A percentile compares a stretch with the other conserved stretches of the same genome.
Evolutionary conservation across 1,140 invertebrate genomes (phyloP).

Genomic region (Achroia grisella): DNA sequence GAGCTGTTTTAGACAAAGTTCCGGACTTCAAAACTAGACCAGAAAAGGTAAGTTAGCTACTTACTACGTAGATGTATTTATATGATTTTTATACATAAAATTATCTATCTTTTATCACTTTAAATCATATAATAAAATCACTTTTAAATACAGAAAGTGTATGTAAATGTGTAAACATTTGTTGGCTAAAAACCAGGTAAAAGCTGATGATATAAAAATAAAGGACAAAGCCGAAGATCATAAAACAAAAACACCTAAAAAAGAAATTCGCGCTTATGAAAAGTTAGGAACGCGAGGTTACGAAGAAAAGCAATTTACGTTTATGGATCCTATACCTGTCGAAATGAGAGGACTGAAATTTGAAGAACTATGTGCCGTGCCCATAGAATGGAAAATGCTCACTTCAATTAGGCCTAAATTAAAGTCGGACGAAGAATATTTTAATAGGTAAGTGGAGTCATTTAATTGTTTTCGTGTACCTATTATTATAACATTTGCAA

Average conservation of each 20-base stretch:
- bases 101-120: no score
- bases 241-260: constrained; percentile 80
- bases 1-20: constrained; percentile 86
- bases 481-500: no score
- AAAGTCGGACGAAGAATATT: constrained; percentile 90
- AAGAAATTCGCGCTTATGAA: constrained; percentile 76
- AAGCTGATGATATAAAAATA: constrained; percentile 79
- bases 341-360: constrained; percentile 87
- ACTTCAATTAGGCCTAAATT: constrained; percentile 88
- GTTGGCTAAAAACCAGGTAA: constrained; percentile 63
- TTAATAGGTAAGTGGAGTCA: constrained; percentile 77
- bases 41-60: constrained; percentile 81
- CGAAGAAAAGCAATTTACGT: constrained; percentile 77
- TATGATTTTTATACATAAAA: constrained; percentile 14
- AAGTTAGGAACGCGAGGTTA: constrained; percentile 66
- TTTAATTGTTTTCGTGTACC: no score
- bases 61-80: constrained; percentile 5
- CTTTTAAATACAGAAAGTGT: no score
- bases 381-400: constrained; percentile 96
- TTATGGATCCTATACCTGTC: constrained; percentile 86
- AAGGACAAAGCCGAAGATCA: constrained; percentile 76
- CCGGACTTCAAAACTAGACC: constrained; percentile 92
- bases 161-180: no score
- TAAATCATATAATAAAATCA: no score
- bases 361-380: constrained; percentile 85